These are phyloP conservation scores for Trichacis sp. DNA, from an alignment of 2,888 invertebrate species.

Conservation along the genomic window DNA sequence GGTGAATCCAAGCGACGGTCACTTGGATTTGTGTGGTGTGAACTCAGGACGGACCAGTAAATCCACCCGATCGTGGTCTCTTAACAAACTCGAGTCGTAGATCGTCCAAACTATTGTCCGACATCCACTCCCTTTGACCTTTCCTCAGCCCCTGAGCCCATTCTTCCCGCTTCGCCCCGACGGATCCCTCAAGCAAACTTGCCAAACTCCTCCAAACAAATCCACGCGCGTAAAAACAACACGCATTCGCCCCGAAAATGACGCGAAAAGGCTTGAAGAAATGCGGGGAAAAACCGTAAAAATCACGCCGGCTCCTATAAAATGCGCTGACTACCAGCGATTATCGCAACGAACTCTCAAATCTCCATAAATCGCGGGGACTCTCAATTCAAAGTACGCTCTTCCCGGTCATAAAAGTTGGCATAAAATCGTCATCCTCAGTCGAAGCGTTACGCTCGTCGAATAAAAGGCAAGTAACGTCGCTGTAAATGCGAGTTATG, in stretches of 20 bases:
- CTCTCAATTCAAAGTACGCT: constrained; percentile 59
- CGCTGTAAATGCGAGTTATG: constrained; percentile 58
- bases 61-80: constrained; percentile 68
- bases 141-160: constrained; percentile 9
- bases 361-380: constrained; percentile 46
- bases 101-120: constrained; percentile 66
- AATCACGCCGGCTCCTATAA: constrained; percentile 16
- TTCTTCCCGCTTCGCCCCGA: constrained; percentile 12
- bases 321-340: constrained; percentile 23
- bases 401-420: constrained; percentile 59
- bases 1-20: constrained; percentile 60
- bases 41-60: constrained; percentile 66
- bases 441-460: constrained; percentile 48
- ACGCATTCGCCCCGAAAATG: too few relatives aligned
- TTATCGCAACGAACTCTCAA: constrained; percentile 35
- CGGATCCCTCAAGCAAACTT: background rate
- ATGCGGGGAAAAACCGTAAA: constrained; percentile 4
- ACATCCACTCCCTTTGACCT: constrained; percentile 52
- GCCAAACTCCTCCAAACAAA: background rate
- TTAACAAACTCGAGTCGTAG: constrained; percentile 66
- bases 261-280: background rate
- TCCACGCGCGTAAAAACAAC: background rate
- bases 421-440: constrained; percentile 62
- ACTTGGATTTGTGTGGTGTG: constrained; percentile 69
- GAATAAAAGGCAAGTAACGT: constrained; percentile 56